These are phyloP conservation scores for Neodiprion virginianus DNA, from an alignment of 1,140 invertebrate genomes.

Conservation along the genomic window DNA sequence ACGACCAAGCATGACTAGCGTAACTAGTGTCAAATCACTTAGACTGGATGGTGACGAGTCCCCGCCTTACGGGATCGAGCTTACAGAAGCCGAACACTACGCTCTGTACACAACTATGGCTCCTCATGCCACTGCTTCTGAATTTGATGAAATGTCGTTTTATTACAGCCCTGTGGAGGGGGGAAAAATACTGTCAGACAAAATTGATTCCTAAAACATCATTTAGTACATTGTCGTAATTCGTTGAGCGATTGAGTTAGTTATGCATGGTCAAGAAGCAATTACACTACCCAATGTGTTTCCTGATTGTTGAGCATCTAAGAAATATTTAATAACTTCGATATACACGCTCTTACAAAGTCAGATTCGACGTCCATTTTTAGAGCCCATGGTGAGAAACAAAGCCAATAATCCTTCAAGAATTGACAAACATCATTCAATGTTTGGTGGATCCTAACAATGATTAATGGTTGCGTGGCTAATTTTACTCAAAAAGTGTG, in stretches of 20 bases:
- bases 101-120: constrained; percentile 84
- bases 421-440: constrained; percentile 2
- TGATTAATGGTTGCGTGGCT: constrained; percentile 17
- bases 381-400: too few relatives aligned
- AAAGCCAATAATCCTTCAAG: too few relatives aligned
- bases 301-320: not conserved
- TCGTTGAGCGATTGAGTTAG: constrained; percentile 17
- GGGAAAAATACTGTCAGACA: constrained; percentile 66
- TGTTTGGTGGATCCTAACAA: constrained; percentile 17
- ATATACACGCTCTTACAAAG: not conserved
- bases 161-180: constrained; percentile 86
- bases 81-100: constrained; percentile 87
- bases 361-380: too few relatives aligned
- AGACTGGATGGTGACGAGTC: constrained; percentile 45
- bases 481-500: not conserved
- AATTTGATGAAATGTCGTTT: constrained; percentile 86
- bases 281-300: constrained; percentile 14
- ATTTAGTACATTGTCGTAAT: constrained; percentile 5
- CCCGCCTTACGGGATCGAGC: constrained; percentile 61
- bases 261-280: constrained; percentile 26
- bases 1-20: constrained; percentile 35
- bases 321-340: constrained; percentile 18
- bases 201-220: constrained; percentile 35
- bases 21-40: constrained; percentile 36
- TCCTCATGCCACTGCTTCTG: constrained; percentile 81